Evolutionary conservation across 1,140 invertebrate genomes (phyloP).

Genomic region (Streblospio benedicti): DNA sequence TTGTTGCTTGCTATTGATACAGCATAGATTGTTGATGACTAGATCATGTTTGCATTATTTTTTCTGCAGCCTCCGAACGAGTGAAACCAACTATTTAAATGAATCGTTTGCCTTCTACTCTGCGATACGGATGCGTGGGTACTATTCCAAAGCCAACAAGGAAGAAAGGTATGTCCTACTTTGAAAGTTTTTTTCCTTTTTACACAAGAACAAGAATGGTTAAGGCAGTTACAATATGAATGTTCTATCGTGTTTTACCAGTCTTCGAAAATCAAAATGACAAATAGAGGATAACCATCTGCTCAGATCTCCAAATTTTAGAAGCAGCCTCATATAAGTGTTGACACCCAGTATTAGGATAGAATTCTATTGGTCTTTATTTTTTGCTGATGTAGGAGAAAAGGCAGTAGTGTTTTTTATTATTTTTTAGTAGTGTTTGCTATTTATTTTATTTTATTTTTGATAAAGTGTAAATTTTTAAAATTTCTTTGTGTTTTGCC

Average conservation of each 20-base stretch:
- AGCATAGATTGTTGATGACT: too few species aligned
- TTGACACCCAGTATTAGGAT: not conserved
- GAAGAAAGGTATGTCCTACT: constrained; percentile 65
- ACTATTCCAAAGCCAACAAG: constrained; percentile 86
- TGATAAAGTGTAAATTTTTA: too few species aligned
- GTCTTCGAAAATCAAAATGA: too few species aligned
- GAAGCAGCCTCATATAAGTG: not conserved
- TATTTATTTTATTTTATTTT: too few species aligned
- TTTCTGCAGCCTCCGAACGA: constrained; percentile 71
- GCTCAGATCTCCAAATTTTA: not conserved
- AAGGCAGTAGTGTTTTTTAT: too few species aligned
- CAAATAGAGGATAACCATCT: too few species aligned
- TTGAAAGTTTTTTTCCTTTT: not conserved
- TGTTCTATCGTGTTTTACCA: too few species aligned
- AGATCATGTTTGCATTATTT: constrained; percentile 21
- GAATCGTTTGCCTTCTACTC: constrained; percentile 95
- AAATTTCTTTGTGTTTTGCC: too few species aligned
- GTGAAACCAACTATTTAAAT: constrained; percentile 90
- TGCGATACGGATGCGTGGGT: constrained; percentile 83
- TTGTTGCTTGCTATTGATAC: too few species aligned
- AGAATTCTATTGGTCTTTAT: not conserved
- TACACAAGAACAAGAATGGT: too few species aligned
- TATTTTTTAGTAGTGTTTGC: too few species aligned
- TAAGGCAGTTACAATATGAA: too few species aligned
- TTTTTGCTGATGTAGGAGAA: not conserved